These are phyloP conservation scores for Gallinago nigripennis DNA, from an alignment of 2,797 vertebrate species.

Conservation along the genomic window DNA sequence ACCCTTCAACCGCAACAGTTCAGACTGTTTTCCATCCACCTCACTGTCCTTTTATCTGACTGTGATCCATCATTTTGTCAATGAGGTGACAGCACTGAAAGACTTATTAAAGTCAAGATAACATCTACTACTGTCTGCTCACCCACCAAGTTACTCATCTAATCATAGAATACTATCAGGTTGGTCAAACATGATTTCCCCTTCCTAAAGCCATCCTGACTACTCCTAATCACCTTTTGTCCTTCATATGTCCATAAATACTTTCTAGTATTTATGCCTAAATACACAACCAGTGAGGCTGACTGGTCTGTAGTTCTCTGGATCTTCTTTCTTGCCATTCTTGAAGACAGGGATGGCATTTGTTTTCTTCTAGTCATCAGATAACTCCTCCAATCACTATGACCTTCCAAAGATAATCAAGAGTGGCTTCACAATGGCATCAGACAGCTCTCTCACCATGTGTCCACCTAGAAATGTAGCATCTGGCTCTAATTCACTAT, in stretches of 20 bases:
- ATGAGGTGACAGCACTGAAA: neutral
- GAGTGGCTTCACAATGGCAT: neutral
- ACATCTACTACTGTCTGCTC: neutral
- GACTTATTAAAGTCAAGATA: neutral
- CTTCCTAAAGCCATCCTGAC: neutral
- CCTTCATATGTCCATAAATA: neutral
- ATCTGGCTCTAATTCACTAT: constrained; percentile 35
- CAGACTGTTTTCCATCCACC: neutral
- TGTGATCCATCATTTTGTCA: neutral
- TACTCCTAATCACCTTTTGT: neutral
- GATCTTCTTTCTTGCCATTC: neutral
- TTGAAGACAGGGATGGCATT: neutral
- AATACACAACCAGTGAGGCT: neutral
- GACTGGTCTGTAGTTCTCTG: neutral
- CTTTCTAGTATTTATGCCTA: neutral
- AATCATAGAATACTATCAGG: fast-evolving
- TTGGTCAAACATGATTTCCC: neutral
- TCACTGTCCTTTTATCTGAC: neutral
- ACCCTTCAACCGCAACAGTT: neutral
- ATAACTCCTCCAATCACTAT: neutral
- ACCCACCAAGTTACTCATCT: neutral
- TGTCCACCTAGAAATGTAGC: neutral
- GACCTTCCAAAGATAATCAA: neutral
- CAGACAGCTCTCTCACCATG: neutral
- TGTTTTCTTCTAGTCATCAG: neutral